Percentiles rank a stretch among this genome's conserved stretches.
These are phyloP conservation scores for Antennarius striatus DNA, from an alignment of 2,113 vertebrate species.

Conservation along the genomic window DNA sequence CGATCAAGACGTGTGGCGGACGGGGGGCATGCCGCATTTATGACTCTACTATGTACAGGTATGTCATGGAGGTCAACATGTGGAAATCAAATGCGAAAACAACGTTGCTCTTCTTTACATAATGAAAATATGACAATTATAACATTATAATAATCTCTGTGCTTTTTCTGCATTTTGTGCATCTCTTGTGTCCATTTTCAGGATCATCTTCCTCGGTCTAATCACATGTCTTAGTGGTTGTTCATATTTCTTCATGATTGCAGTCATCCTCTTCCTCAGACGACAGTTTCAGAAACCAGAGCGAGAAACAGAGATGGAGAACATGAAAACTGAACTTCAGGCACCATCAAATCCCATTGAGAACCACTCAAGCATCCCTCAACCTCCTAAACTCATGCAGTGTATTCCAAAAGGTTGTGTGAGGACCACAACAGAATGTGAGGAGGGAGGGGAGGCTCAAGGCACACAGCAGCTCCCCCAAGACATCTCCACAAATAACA, in stretches of 20 bases:
- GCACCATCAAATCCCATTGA: neutral
- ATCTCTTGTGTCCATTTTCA: conserved; percentile 36
- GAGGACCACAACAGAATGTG: neutral
- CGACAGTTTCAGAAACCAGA: conserved; percentile 60
- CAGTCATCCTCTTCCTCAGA: conserved; percentile 73
- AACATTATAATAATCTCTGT: neutral
- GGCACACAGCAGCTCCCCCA: too few relatives aligned
- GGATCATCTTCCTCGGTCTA: conserved; percentile 76
- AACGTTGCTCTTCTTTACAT: too few relatives aligned
- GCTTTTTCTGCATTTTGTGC: neutral
- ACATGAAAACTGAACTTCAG: conserved; percentile 43
- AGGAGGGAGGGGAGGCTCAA: conserved; percentile 2
- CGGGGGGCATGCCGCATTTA: conserved; percentile 88
- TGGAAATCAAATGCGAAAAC: too few relatives aligned
- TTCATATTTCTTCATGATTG: conserved; percentile 74
- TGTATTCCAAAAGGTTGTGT: neutral
- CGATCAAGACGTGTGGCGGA: conserved; percentile 78
- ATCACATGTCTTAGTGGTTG: conserved; percentile 73
- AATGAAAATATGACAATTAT: too few relatives aligned
- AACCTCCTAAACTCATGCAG: conserved; percentile 8
- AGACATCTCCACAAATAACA: neutral
- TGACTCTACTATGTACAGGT: conserved; percentile 80
- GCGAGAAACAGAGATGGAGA: neutral
- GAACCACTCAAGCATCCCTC: neutral
- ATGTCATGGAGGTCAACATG: neutral